Conservation (phyloP, 2,113 vertebrate species). For the Aplodontia rufa region DNA sequence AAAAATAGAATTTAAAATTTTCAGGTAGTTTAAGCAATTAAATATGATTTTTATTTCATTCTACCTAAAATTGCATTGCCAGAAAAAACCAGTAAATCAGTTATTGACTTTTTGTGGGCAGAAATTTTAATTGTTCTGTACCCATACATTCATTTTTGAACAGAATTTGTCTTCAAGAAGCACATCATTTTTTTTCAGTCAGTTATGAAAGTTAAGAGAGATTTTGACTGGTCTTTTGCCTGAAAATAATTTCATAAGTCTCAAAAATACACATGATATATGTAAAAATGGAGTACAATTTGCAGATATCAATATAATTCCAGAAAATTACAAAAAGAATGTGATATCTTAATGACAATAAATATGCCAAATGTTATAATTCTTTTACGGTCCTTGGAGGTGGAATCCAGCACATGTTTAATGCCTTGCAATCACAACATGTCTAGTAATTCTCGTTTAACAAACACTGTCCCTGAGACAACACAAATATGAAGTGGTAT, state of each 20-base stretch:
- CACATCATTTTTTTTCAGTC: background rate
- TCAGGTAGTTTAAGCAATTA: background rate
- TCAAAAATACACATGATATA: conserved; percentile 23
- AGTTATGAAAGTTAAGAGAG: conserved; percentile 18
- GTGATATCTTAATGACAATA: background rate
- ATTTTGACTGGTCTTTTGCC: background rate
- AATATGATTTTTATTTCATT: background rate
- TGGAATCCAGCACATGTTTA: background rate
- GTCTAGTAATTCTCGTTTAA: conserved; percentile 22
- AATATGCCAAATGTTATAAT: background rate
- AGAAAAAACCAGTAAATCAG: background rate
- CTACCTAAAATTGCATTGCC: background rate
- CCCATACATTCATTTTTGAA: background rate
- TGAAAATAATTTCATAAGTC: background rate
- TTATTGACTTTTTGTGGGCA: background rate
- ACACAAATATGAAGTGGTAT: background rate
- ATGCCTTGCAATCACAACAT: background rate
- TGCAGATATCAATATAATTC: background rate
- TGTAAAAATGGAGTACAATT: background rate
- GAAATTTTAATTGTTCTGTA: background rate
- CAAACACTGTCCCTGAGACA: background rate
- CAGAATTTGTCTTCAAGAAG: background rate
- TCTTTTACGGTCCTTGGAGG: background rate
- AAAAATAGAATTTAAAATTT: background rate
- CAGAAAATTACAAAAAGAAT: background rate